phyloP scores from a whole-genome alignment of 2,888 invertebrate genomes.

The Dioctria linearis region DNA sequence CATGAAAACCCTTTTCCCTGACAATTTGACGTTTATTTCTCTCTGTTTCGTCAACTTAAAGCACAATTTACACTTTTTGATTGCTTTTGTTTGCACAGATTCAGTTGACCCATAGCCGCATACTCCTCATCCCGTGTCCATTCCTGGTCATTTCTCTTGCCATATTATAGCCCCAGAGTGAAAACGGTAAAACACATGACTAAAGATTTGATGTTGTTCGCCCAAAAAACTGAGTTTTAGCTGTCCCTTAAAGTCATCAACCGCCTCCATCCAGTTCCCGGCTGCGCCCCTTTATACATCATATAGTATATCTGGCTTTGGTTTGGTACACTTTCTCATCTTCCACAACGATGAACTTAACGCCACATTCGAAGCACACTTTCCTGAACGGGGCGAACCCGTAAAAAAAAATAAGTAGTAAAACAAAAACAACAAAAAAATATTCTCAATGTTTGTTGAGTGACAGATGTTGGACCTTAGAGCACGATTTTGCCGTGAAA shows the following conservation, averaged over 20 bases:
- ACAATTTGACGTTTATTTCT: constrained; percentile 14
- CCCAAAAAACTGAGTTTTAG: constrained; percentile 1
- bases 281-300: neutral
- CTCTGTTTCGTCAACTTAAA: constrained; percentile 38
- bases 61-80: constrained; percentile 41
- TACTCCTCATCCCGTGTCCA: neutral
- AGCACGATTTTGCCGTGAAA: constrained; percentile 43
- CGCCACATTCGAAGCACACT: constrained; percentile 10
- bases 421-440: neutral
- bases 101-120: neutral
- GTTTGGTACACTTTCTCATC: constrained; percentile 33
- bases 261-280: too few relatives aligned
- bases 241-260: constrained; percentile 24
- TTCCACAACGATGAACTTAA: constrained; percentile 45
- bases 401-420: neutral
- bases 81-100: constrained; percentile 41
- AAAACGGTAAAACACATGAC: neutral
- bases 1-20: constrained; percentile 44
- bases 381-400: constrained; percentile 1
- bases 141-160: constrained; percentile 14
- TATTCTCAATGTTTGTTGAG: constrained; percentile 34
- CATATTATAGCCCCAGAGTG: neutral
- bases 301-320: constrained; percentile 16
- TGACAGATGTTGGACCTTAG: constrained; percentile 46
- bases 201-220: neutral